phyloP scores from a whole-genome alignment of 2,888 invertebrate genomes.

The Drosophila subquinaria region DNA sequence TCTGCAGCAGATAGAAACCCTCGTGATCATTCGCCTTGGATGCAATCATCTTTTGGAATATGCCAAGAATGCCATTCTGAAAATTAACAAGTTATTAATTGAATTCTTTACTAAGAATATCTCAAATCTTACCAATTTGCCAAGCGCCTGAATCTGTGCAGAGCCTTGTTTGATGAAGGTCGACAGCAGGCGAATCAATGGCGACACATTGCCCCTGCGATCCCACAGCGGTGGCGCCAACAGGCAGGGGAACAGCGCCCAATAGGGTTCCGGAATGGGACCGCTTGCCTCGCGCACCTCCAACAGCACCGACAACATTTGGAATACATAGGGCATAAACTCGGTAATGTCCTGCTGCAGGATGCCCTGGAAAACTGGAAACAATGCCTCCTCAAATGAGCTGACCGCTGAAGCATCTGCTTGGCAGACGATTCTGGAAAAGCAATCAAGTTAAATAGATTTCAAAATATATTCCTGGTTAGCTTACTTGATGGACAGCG shows the following conservation, averaged over 20 bases:
- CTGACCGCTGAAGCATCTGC: constrained; percentile 92
- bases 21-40: constrained; percentile 98
- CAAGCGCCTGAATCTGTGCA: constrained; percentile 89
- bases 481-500: constrained; percentile 93
- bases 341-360: constrained; percentile 96
- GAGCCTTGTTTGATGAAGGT: constrained; percentile 93
- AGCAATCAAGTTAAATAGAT: not conserved
- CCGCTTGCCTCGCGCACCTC: constrained; percentile 88
- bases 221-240: constrained; percentile 97
- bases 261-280: constrained; percentile 92
- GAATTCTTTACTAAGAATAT: constrained; percentile 7
- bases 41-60: constrained; percentile 98
- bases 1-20: constrained; percentile 96
- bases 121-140: constrained; percentile 89
- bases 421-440: constrained; percentile 92
- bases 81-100: not conserved
- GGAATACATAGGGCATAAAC: constrained; percentile 99
- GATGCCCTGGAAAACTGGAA: constrained; percentile 98
- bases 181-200: constrained; percentile 95
- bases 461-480: too few species aligned
- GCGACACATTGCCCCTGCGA: constrained; percentile 96
- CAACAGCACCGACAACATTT: constrained; percentile 96
- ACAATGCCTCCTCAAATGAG: constrained; percentile 96
- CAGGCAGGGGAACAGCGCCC: constrained; percentile 95
- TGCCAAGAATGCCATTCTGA: constrained; percentile 93